Conservation (phyloP, 2,797 vertebrate species). For the Cynodonichthys magdalenae region DNA sequence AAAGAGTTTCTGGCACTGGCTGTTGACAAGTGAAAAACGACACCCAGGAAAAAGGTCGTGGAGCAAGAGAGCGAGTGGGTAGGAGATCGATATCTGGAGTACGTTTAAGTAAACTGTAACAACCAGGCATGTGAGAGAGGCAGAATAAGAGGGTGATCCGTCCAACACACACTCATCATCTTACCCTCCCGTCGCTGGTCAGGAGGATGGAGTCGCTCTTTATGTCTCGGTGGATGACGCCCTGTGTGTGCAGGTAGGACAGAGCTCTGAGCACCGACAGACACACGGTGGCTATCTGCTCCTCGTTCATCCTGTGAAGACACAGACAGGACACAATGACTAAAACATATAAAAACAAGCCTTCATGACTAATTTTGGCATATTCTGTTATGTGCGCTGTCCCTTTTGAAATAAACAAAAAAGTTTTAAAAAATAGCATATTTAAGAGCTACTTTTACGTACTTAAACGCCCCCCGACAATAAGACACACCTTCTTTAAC, state of each 20-base stretch:
- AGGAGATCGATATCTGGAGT: background rate
- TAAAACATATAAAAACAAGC: too few relatives aligned
- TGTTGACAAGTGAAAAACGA: slow-evolving; percentile 54
- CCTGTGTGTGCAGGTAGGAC: slow-evolving; percentile 96
- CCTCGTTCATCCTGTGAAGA: slow-evolving; percentile 93
- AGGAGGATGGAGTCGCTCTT: slow-evolving; percentile 99
- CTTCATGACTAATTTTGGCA: too few relatives aligned
- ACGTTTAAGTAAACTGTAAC: background rate
- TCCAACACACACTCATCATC: slow-evolving; percentile 21
- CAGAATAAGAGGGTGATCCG: background rate
- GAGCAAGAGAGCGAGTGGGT: slow-evolving; percentile 10
- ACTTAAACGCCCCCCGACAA: too few relatives aligned
- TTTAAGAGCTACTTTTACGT: too few relatives aligned
- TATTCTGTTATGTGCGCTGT: too few relatives aligned
- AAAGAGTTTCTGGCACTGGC: slow-evolving; percentile 65
- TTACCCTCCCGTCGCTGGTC: slow-evolving; percentile 94
- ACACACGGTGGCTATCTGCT: slow-evolving; percentile 97
- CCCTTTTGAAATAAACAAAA: too few relatives aligned
- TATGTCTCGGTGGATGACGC: slow-evolving; percentile 98
- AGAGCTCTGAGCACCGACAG: slow-evolving; percentile 93
- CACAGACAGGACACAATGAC: slow-evolving; percentile 8
- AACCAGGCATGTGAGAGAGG: background rate
- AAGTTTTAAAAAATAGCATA: too few relatives aligned
- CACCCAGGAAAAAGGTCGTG: slow-evolving; percentile 50
- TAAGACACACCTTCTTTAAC: too few relatives aligned